Percentiles rank a stretch among this genome's conserved stretches.
These are phyloP conservation scores for Ammodramus savannarum DNA, from an alignment of 2,113 vertebrate species.

Conservation along the genomic window DNA sequence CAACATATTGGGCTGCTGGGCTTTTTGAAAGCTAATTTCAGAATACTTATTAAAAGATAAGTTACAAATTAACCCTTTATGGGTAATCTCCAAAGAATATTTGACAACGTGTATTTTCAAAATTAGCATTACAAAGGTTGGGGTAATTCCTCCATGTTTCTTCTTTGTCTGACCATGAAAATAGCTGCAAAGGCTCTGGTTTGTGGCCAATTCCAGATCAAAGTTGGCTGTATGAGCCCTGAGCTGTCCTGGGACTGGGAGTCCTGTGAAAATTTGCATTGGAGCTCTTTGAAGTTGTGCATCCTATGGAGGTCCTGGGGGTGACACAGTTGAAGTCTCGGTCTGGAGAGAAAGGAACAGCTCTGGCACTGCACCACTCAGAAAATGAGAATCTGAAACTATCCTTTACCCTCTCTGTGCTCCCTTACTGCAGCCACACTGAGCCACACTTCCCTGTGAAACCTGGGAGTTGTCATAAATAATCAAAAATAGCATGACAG, in stretches of 20 bases:
- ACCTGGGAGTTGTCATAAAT: neutral
- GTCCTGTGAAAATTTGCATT: neutral
- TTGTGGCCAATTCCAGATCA: neutral
- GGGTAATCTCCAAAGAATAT: neutral
- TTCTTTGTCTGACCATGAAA: neutral
- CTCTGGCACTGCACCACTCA: neutral
- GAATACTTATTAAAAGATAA: neutral
- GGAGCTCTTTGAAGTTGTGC: neutral
- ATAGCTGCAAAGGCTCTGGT: neutral
- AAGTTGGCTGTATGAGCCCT: neutral
- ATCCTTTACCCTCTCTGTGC: neutral
- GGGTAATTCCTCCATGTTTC: neutral
- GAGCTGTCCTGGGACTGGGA: neutral
- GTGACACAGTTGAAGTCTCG: neutral
- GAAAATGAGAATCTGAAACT: neutral
- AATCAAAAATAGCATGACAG: neutral
- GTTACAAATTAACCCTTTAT: neutral
- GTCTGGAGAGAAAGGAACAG: neutral
- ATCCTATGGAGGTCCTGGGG: accelerated
- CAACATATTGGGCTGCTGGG: neutral
- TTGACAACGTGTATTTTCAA: neutral
- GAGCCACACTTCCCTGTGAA: neutral
- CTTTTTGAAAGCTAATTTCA: neutral
- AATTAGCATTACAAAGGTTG: neutral
- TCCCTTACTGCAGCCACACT: neutral